A percentile compares a stretch with the other conserved stretches of the same genome.
phyloP scores from a whole-genome alignment of 2,888 invertebrate species.

The Sinopyrophorus schimmeli region DNA sequence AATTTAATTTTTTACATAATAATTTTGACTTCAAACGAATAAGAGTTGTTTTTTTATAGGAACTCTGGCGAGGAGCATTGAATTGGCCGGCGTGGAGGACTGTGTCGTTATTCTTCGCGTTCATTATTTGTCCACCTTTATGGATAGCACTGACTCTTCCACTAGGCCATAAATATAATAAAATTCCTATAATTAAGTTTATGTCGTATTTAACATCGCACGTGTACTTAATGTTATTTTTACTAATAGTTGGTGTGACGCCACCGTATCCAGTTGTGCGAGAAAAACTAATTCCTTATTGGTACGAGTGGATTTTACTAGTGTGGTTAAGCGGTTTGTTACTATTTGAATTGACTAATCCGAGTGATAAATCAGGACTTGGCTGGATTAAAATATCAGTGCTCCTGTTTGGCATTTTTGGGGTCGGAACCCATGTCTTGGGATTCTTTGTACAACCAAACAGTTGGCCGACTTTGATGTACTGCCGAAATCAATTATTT shows the following conservation, averaged over 20 bases:
- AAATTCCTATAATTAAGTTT: conserved; percentile 99
- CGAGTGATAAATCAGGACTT: conserved; percentile 95
- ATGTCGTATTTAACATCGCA: conserved; percentile 99
- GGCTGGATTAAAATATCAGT: conserved; percentile 93
- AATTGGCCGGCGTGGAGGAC: conserved; percentile 97
- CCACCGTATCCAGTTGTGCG: conserved; percentile 84
- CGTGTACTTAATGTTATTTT: conserved; percentile 92
- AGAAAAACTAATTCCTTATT: conserved; percentile 80
- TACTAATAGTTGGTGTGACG: conserved; percentile 87
- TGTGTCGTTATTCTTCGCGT: conserved; percentile 87
- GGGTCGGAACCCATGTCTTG: conserved; percentile 85
- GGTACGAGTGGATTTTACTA: conserved; percentile 95
- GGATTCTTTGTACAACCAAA: conserved; percentile 70
- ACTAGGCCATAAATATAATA: conserved; percentile 92
- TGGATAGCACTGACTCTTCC: conserved; percentile 97
- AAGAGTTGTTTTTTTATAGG: conserved; percentile 69
- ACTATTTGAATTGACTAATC: conserved; percentile 95
- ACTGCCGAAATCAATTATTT: conserved; percentile 95
- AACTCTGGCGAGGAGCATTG: conserved; percentile 97
- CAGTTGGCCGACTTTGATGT: conserved; percentile 84
- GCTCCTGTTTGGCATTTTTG: conserved; percentile 84
- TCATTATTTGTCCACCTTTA: conserved; percentile 92
- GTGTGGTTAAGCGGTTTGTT: conserved; percentile 94
- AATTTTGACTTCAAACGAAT: too few species aligned
- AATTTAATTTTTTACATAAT: too few species aligned